Percentiles rank a stretch among this genome's conserved stretches.
phyloP scores from a whole-genome alignment of 2,797 vertebrate genomes.

The Rhinoraja longicauda region DNA sequence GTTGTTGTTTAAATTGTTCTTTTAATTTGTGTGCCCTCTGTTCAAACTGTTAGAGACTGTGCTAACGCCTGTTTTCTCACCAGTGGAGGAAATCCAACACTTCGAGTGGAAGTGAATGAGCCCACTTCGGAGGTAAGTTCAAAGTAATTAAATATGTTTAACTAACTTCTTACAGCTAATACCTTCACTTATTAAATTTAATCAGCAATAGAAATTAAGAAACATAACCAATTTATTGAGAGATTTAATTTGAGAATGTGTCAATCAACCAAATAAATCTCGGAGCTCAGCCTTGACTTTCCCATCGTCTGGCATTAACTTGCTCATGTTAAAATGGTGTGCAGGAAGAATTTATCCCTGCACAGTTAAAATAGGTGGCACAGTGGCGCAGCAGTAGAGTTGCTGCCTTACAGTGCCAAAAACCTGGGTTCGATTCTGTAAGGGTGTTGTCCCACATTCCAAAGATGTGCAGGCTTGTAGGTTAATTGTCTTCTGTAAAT shows the following conservation, averaged over 20 bases:
- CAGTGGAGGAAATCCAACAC: constrained; percentile 83
- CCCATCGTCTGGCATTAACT: background rate
- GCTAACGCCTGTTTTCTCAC: constrained; percentile 52
- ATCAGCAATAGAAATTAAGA: background rate
- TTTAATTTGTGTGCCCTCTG: background rate
- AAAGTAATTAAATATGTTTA: background rate
- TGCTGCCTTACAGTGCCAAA: too few species aligned
- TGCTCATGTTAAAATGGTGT: background rate
- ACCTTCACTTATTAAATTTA: background rate
- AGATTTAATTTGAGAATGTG: background rate
- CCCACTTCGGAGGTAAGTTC: constrained; percentile 85
- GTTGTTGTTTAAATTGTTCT: background rate
- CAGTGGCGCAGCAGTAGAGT: too few species aligned
- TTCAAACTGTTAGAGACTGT: background rate
- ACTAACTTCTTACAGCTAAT: background rate
- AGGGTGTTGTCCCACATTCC: too few species aligned
- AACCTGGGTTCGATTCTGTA: too few species aligned
- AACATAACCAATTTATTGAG: background rate
- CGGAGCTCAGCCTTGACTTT: background rate
- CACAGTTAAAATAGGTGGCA: too few species aligned
- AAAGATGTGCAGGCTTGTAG: too few species aligned
- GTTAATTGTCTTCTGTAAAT: too few species aligned
- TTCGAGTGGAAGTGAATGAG: constrained; percentile 93
- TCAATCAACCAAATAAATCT: background rate
- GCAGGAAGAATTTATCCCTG: background rate